These are phyloP conservation scores for Psix sp. DNA, from an alignment of 1,140 invertebrate genomes.

Conservation along the genomic window DNA sequence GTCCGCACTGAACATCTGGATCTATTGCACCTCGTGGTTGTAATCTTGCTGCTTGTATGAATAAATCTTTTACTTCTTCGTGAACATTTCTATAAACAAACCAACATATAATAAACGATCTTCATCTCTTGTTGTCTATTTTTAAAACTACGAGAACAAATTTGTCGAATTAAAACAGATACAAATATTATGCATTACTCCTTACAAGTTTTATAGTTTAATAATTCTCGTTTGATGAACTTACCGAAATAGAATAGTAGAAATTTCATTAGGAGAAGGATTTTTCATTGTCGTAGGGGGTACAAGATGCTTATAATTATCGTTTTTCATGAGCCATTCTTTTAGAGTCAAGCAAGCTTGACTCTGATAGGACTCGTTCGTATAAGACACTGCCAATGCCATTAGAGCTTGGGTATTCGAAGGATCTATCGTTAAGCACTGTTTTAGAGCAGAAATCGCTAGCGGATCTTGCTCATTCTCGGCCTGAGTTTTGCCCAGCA, in stretches of 20 bases:
- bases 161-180: too few relatives aligned
- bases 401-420: constrained; percentile 90
- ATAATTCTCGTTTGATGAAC: constrained; percentile 15
- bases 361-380: constrained; percentile 93
- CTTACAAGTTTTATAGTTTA: background rate
- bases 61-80: constrained; percentile 87
- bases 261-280: constrained; percentile 58
- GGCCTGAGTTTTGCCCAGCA: constrained; percentile 92
- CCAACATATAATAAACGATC: too few relatives aligned
- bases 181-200: too few relatives aligned
- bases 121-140: too few relatives aligned
- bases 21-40: constrained; percentile 86
- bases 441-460: constrained; percentile 92
- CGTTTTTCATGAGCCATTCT: constrained; percentile 91
- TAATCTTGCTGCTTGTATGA: constrained; percentile 88
- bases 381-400: constrained; percentile 94
- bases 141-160: too few relatives aligned
- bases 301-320: constrained; percentile 88
- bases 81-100: constrained; percentile 78
- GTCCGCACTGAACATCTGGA: constrained; percentile 95
- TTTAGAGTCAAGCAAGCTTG: constrained; percentile 84
- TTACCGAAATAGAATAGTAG: constrained; percentile 71
- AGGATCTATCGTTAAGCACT: constrained; percentile 89
- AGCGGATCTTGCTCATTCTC: constrained; percentile 92
- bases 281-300: constrained; percentile 68